Percentiles rank a stretch among this genome's conserved stretches.
Evolutionary conservation across 2,113 vertebrate species (phyloP).

Genomic region (Nansenia antarctica): DNA sequence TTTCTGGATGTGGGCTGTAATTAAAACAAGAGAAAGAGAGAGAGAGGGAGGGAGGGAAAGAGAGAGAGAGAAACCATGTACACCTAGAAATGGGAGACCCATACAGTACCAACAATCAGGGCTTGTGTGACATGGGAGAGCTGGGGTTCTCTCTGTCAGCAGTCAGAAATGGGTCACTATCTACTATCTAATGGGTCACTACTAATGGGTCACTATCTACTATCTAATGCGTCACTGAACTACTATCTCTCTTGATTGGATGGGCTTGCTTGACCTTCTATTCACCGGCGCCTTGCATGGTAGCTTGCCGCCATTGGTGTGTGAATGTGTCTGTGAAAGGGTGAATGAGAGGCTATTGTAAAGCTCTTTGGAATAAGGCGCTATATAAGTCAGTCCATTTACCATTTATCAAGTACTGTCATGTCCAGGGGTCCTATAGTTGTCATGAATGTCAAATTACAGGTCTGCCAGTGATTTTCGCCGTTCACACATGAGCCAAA

Average conservation of each 20-base stretch:
- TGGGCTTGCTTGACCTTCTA: constrained; percentile 14
- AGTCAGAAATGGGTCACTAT: constrained; percentile 27
- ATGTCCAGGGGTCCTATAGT: neutral
- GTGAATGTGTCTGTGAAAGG: no score
- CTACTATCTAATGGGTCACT: no score
- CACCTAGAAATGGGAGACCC: constrained; percentile 45
- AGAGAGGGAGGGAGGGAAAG: constrained; percentile 10
- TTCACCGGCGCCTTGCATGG: no score
- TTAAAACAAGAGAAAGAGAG: constrained; percentile 1
- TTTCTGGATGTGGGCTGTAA: neutral
- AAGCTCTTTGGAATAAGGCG: no score
- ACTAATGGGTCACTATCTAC: no score
- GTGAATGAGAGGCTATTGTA: no score
- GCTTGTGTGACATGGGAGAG: constrained; percentile 20
- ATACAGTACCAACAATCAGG: constrained; percentile 9
- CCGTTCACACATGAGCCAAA: no score
- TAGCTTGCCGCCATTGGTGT: no score
- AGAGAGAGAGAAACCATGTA: neutral
- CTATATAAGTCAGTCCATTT: no score
- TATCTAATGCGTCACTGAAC: constrained; percentile 15
- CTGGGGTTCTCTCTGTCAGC: constrained; percentile 17
- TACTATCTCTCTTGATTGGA: neutral
- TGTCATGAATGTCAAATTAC: no score
- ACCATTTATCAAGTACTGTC: neutral
- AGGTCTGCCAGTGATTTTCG: no score